phyloP scores from a whole-genome alignment of 1,140 invertebrate genomes.

The Lepidurus apus region DNA sequence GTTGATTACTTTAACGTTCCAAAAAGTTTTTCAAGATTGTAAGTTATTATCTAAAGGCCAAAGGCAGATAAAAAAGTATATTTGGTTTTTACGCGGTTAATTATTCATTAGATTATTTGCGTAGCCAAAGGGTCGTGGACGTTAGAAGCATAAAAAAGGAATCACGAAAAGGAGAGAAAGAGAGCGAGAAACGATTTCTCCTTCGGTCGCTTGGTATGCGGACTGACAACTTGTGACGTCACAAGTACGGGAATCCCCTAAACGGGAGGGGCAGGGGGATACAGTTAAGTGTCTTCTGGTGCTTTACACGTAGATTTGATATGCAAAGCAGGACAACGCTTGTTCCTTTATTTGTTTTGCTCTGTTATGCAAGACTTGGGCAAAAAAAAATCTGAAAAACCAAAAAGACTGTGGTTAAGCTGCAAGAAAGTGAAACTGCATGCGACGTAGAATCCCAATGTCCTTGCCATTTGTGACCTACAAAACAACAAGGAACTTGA shows the following conservation, averaged over 20 bases:
- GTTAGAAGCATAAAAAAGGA: background rate
- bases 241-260: background rate
- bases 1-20: no score
- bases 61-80: no score
- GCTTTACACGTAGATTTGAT: background rate
- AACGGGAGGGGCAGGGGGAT: background rate
- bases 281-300: background rate
- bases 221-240: background rate
- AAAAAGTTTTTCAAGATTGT: no score
- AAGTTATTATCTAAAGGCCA: no score
- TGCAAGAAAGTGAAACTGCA: constrained; percentile 3
- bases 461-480: constrained; percentile 8
- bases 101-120: background rate
- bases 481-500: constrained; percentile 16
- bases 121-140: background rate
- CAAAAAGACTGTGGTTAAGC: background rate
- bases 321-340: background rate
- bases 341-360: background rate
- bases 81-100: background rate
- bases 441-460: background rate
- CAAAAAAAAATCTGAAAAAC: background rate
- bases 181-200: background rate
- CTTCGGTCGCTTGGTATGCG: background rate
- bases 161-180: background rate
- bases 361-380: background rate